Evolutionary conservation across 1,140 invertebrate genomes (phyloP).

Genomic region (Panulirus ornatus): DNA sequence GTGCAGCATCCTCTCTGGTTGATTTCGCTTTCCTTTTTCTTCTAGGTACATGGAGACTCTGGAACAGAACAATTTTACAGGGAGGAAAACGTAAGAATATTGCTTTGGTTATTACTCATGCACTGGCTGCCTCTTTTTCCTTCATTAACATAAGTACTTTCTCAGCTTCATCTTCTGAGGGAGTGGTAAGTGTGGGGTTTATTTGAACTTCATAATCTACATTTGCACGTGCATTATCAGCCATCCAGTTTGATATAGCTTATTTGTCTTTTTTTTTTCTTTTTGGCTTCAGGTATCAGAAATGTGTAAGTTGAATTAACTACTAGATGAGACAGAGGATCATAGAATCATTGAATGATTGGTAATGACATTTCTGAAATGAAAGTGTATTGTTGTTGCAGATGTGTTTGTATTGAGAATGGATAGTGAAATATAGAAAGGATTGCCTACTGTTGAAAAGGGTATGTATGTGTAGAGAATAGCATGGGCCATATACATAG

Average conservation of each 20-base stretch:
- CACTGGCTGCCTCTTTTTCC: constrained; percentile 35
- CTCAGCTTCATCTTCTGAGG: neutral
- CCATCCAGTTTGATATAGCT: neutral
- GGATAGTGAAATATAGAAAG: neutral
- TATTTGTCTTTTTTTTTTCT: too few species aligned
- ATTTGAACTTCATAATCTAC: neutral
- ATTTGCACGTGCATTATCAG: neutral
- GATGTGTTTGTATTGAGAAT: neutral
- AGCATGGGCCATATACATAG: too few species aligned
- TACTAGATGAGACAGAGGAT: neutral
- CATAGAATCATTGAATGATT: neutral
- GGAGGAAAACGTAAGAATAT: constrained; percentile 45
- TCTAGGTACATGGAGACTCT: constrained; percentile 63
- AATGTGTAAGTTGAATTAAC: neutral
- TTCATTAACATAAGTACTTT: neutral
- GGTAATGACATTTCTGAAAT: neutral
- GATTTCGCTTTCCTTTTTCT: constrained; percentile 18
- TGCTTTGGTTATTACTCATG: neutral
- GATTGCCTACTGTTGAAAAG: neutral
- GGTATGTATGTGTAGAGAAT: neutral
- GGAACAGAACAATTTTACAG: constrained; percentile 47
- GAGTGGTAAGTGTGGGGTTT: neutral
- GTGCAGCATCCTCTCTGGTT: constrained; percentile 21
- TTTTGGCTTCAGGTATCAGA: neutral
- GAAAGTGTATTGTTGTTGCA: neutral